phyloP scores from a whole-genome alignment of 2,797 vertebrate genomes.

The Sphaeramia orbicularis region DNA sequence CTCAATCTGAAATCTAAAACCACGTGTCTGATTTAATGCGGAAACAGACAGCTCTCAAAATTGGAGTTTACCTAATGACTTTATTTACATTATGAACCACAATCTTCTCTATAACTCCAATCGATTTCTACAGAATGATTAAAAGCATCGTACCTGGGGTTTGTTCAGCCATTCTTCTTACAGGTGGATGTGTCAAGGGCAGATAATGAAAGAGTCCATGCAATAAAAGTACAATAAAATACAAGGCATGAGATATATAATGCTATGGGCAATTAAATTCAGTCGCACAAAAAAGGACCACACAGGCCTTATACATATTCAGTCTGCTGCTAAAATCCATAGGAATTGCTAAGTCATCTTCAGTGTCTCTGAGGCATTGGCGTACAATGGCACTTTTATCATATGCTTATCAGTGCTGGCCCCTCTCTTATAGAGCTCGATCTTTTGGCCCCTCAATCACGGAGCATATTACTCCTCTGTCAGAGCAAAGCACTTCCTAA shows the following conservation, averaged over 20 bases:
- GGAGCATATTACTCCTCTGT: constrained; percentile 99
- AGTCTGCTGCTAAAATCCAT: constrained; percentile 74
- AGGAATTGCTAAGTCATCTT: constrained; percentile 79
- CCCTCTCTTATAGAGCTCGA: constrained; percentile 89
- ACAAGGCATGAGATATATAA: constrained; percentile 62
- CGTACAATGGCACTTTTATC: constrained; percentile 87
- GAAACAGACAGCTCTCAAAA: constrained; percentile 38
- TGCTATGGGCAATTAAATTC: constrained; percentile 84
- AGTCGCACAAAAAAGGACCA: constrained; percentile 58
- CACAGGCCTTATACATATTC: constrained; percentile 82
- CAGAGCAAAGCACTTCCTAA: constrained; percentile 98
- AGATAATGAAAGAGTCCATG: constrained; percentile 60
- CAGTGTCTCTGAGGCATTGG: constrained; percentile 80
- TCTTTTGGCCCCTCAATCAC: constrained; percentile 99
- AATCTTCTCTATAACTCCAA: constrained; percentile 38
- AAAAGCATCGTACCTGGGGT: constrained; percentile 48
- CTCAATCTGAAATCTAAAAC: constrained; percentile 11
- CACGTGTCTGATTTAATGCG: constrained; percentile 28
- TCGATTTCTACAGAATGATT: constrained; percentile 61
- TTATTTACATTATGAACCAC: constrained; percentile 36
- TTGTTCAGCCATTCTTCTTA: constrained; percentile 40
- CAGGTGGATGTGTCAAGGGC: constrained; percentile 40
- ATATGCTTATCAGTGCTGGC: constrained; percentile 92
- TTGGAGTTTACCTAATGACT: constrained; percentile 36
- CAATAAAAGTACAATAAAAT: constrained; percentile 67